A percentile compares a stretch with the other conserved stretches of the same genome.
Conservation (phyloP, 2,113 vertebrate species). For the Anolis sagrei region DNA sequence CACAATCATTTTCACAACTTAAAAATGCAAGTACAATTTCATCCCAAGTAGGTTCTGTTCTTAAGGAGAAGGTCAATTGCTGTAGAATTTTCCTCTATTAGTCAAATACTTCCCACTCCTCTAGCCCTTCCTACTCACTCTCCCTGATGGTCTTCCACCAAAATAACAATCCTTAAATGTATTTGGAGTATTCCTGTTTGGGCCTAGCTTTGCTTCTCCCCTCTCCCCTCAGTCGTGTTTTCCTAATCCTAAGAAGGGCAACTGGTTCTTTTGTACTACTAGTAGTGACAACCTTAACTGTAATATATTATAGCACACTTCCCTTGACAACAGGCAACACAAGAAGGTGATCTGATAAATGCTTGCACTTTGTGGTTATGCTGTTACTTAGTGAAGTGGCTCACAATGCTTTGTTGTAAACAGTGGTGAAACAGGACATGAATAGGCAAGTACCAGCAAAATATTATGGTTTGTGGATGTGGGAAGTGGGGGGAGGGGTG, state of each 20-base stretch:
- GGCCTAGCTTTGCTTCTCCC: not conserved
- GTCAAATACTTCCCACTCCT: not conserved
- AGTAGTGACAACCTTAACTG: too few species aligned
- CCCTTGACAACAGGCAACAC: not conserved
- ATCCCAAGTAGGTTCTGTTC: not conserved
- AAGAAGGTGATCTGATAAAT: not conserved
- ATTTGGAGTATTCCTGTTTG: not conserved
- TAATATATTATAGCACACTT: not conserved
- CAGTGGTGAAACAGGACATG: not conserved
- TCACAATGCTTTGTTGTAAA: constrained; percentile 2
- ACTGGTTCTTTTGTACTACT: not conserved
- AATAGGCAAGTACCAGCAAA: not conserved
- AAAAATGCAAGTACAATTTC: not conserved
- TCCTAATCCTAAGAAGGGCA: not conserved
- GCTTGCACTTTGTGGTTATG: not conserved
- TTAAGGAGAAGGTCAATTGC: not conserved
- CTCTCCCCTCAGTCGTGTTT: not conserved
- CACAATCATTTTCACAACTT: not conserved
- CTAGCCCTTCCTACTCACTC: not conserved
- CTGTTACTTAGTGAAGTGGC: not conserved
- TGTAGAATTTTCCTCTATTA: not conserved
- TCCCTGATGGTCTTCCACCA: not conserved
- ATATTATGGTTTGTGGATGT: not conserved
- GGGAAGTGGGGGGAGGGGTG: too few species aligned
- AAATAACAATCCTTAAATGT: not conserved